A percentile compares a stretch with the other conserved stretches of the same genome.
Conservation (phyloP, 1,140 invertebrate genomes). For the Apis florea region DNA sequence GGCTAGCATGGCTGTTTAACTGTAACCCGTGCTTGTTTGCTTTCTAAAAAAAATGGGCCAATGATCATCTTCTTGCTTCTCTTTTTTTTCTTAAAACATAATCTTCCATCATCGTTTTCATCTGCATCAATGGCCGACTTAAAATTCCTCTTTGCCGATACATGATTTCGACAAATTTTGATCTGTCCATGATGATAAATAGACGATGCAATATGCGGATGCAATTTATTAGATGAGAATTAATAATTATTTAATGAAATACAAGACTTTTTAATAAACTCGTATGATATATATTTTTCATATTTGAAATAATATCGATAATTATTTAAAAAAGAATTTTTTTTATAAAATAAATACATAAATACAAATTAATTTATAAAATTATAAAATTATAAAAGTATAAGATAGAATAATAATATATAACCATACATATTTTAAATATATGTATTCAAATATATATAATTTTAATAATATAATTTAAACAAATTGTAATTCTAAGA, state of each 20-base stretch:
- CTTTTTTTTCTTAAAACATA: slow-evolving; percentile 10
- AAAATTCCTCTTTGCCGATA: slow-evolving; percentile 10
- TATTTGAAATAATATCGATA: too few species aligned
- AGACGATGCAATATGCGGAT: not conserved
- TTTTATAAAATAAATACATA: too few species aligned
- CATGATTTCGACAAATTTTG: slow-evolving; percentile 13
- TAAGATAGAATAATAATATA: too few species aligned
- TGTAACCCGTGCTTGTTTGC: slow-evolving; percentile 71
- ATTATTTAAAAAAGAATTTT: too few species aligned
- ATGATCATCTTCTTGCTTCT: slow-evolving; percentile 54
- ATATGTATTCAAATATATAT: too few species aligned
- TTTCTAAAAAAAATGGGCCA: slow-evolving; percentile 72
- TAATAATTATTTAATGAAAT: too few species aligned
- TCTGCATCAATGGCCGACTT: slow-evolving; percentile 35
- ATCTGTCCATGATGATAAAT: not conserved
- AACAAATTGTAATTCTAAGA: not conserved
- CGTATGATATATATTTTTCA: too few species aligned
- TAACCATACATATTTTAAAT: too few species aligned
- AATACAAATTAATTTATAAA: too few species aligned
- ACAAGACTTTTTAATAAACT: too few species aligned
- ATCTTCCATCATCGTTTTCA: slow-evolving; percentile 6
- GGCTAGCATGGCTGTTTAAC: slow-evolving; percentile 64
- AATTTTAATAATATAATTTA: too few species aligned
- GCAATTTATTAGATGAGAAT: not conserved
- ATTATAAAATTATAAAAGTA: too few species aligned